phyloP scores from a whole-genome alignment of 2,797 vertebrate species.

The Artibeus jamaicensis region DNA sequence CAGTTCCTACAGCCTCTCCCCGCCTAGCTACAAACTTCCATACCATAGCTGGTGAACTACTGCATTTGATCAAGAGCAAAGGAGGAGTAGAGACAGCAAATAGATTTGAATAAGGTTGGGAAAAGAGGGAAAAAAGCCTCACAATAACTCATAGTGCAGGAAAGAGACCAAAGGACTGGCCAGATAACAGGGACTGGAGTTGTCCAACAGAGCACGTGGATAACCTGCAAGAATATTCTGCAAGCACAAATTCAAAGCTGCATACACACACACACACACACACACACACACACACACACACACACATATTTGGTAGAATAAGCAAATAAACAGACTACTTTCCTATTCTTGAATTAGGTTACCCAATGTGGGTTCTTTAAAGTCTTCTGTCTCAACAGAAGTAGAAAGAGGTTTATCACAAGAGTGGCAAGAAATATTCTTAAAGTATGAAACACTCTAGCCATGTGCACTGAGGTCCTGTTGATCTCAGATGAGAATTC shows the following conservation, averaged over 20 bases:
- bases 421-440: slow-evolving; percentile 13
- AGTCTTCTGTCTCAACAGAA: slow-evolving; percentile 63
- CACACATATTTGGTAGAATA: neutral
- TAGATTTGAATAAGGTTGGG: neutral
- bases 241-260: slow-evolving; percentile 11
- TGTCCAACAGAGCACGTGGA: slow-evolving; percentile 34
- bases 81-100: neutral
- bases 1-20: neutral
- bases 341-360: slow-evolving; percentile 25
- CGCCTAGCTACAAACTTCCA: neutral
- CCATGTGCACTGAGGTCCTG: slow-evolving; percentile 3
- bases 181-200: neutral
- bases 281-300: neutral
- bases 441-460: slow-evolving; percentile 42
- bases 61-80: neutral
- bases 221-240: neutral
- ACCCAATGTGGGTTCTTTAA: slow-evolving; percentile 25
- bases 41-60: neutral
- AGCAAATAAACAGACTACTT: neutral
- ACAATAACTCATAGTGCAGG: neutral
- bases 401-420: slow-evolving; percentile 29
- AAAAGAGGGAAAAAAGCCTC: neutral
- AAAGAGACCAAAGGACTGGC: neutral
- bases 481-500: slow-evolving; percentile 46
- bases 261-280: neutral